phyloP scores from a whole-genome alignment of 2,113 vertebrate genomes.

The Puma concolor region DNA sequence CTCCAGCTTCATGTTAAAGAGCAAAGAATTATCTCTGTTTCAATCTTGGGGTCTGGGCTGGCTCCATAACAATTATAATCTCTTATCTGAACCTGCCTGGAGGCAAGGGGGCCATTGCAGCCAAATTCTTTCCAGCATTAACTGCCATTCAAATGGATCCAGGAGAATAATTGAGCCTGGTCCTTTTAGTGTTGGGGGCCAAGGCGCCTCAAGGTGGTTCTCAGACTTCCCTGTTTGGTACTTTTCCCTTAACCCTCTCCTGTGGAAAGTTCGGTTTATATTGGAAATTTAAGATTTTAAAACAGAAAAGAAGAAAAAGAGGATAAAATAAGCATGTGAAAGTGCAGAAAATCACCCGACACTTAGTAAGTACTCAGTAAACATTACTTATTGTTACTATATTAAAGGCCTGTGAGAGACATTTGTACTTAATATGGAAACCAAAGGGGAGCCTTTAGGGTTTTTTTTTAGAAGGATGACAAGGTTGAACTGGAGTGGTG shows the following conservation, averaged over 20 bases:
- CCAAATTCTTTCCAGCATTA: conserved; percentile 82
- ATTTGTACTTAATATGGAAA: background rate
- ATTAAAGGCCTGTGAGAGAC: background rate
- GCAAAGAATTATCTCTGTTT: conserved; percentile 68
- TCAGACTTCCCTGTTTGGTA: background rate
- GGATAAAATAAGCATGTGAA: background rate
- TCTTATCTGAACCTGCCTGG: conserved; percentile 79
- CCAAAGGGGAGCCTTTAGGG: background rate
- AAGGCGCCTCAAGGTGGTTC: conserved; percentile 44
- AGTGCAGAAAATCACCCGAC: background rate
- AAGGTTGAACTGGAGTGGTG: too few relatives aligned
- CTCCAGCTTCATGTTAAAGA: conserved; percentile 67
- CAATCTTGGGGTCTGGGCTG: conserved; percentile 60
- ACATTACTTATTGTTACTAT: background rate
- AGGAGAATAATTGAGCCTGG: conserved; percentile 68
- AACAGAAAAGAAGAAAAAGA: background rate
- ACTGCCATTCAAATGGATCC: conserved; percentile 79
- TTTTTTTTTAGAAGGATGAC: background rate
- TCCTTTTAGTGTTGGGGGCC: conserved; percentile 69
- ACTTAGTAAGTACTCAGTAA: background rate
- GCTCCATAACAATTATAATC: conserved; percentile 77
- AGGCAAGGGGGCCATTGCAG: conserved; percentile 68
- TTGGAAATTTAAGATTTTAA: conserved; percentile 3
- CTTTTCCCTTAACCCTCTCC: background rate
- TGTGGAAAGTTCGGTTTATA: background rate